Evolutionary conservation across 1,140 invertebrate species (phyloP).

Genomic region (Neomicropteryx cornuta): DNA sequence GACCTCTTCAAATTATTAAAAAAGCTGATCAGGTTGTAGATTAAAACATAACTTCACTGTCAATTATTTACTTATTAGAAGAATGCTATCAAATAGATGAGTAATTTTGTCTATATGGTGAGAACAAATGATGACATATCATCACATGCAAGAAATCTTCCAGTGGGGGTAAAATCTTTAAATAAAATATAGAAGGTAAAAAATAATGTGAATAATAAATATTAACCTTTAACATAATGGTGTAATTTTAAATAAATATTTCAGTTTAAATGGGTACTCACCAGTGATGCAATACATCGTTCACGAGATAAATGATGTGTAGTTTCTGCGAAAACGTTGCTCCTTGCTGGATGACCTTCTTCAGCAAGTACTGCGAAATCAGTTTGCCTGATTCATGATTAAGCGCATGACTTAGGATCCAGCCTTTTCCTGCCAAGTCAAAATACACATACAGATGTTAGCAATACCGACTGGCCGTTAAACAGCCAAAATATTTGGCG

Average conservation of each 20-base stretch:
- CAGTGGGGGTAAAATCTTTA: too few relatives aligned
- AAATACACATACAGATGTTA: constrained; percentile 8
- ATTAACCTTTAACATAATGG: background rate
- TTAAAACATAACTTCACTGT: too few relatives aligned
- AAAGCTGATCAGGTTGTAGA: too few relatives aligned
- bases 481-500: too few relatives aligned
- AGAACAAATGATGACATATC: too few relatives aligned
- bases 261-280: constrained; percentile 45
- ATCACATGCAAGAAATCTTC: too few relatives aligned
- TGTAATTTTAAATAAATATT: background rate
- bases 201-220: background rate
- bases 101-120: too few relatives aligned
- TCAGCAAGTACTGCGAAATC: constrained; percentile 72
- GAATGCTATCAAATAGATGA: too few relatives aligned
- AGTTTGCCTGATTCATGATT: constrained; percentile 66
- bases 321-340: constrained; percentile 82
- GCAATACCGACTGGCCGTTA: constrained; percentile 1
- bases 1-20: too few relatives aligned
- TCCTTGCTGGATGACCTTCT: constrained; percentile 59
- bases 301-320: constrained; percentile 95
- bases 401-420: constrained; percentile 80
- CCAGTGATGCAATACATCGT: constrained; percentile 97
- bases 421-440: constrained; percentile 62
- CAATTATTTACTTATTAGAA: too few relatives aligned
- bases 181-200: background rate